Evolutionary conservation across 1,140 invertebrate species (phyloP).

Genomic region (Drosophila orosa): DNA sequence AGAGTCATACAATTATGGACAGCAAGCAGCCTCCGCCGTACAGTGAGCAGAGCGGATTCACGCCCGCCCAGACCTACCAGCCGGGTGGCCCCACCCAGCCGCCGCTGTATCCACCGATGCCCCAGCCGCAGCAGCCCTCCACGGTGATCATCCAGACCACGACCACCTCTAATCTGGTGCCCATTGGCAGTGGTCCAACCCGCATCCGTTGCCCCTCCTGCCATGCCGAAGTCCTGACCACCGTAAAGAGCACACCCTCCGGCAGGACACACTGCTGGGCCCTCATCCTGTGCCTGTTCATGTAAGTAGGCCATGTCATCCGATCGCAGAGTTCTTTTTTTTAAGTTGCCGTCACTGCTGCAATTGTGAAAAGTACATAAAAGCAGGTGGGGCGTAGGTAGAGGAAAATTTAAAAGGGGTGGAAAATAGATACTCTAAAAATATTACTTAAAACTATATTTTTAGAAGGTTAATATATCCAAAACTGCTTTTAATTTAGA

Average conservation of each 20-base stretch:
- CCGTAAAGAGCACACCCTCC: slow-evolving; percentile 85
- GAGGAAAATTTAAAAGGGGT: not conserved
- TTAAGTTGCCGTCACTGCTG: not conserved
- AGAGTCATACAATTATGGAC: slow-evolving; percentile 41
- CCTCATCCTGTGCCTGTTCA: slow-evolving; percentile 86
- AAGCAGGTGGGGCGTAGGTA: not conserved
- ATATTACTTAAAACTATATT: not conserved
- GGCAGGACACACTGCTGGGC: slow-evolving; percentile 87
- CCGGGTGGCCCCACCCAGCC: slow-evolving; percentile 68
- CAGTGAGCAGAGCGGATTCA: slow-evolving; percentile 62
- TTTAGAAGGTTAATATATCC: not conserved
- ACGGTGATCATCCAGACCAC: slow-evolving; percentile 85
- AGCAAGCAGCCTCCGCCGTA: slow-evolving; percentile 86
- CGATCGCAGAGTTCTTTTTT: not conserved
- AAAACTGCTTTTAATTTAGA: not conserved
- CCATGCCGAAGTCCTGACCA: slow-evolving; percentile 85
- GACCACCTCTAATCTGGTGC: slow-evolving; percentile 62
- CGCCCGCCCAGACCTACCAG: slow-evolving; percentile 72
- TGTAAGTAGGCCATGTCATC: slow-evolving; percentile 82
- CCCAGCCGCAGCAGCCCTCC: slow-evolving; percentile 52
- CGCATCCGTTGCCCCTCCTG: slow-evolving; percentile 86
- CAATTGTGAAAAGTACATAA: not conserved
- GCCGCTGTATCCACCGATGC: slow-evolving; percentile 67
- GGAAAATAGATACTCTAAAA: not conserved
- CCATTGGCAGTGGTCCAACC: slow-evolving; percentile 85